phyloP scores from a whole-genome alignment of 1,140 invertebrate genomes.

The Laupala kohalensis region DNA sequence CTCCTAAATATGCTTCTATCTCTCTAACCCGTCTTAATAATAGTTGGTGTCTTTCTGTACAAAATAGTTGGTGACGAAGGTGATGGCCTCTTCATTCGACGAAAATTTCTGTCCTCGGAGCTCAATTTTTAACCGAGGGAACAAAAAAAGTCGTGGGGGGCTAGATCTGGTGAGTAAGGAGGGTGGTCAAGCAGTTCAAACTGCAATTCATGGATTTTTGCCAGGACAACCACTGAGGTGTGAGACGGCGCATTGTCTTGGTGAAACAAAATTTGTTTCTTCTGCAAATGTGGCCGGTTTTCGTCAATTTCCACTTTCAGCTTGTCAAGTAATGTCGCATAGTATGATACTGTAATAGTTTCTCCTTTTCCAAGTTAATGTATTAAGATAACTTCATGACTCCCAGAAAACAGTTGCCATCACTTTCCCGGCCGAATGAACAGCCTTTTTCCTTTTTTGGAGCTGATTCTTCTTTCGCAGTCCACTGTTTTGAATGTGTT shows the following conservation, averaged over 20 bases:
- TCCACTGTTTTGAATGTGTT: conserved; percentile 13
- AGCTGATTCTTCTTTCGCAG: neutral
- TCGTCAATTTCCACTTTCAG: conserved; percentile 15
- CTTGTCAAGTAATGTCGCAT: conserved; percentile 17
- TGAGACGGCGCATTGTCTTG: conserved; percentile 24
- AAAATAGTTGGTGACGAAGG: neutral
- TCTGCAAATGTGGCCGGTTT: too few species aligned
- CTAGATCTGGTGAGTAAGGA: conserved; percentile 28
- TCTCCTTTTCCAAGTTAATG: conserved; percentile 33
- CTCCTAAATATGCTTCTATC: neutral
- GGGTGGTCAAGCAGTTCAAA: conserved; percentile 28
- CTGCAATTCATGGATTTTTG: conserved; percentile 25
- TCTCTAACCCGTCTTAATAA: neutral
- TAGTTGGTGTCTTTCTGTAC: neutral
- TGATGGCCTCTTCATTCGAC: neutral
- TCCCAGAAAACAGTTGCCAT: conserved; percentile 26
- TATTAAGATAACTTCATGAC: conserved; percentile 24
- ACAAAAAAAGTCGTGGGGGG: conserved; percentile 28
- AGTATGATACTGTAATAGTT: conserved; percentile 25
- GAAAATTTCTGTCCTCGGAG: neutral
- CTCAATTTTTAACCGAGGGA: conserved; percentile 14
- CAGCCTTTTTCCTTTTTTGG: conserved; percentile 20
- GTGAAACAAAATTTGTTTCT: conserved; percentile 28
- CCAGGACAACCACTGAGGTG: conserved; percentile 21
- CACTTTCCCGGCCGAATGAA: conserved; percentile 22